Evolutionary conservation across 1,140 invertebrate species (phyloP).

Genomic region (Dreissena rostriformis): DNA sequence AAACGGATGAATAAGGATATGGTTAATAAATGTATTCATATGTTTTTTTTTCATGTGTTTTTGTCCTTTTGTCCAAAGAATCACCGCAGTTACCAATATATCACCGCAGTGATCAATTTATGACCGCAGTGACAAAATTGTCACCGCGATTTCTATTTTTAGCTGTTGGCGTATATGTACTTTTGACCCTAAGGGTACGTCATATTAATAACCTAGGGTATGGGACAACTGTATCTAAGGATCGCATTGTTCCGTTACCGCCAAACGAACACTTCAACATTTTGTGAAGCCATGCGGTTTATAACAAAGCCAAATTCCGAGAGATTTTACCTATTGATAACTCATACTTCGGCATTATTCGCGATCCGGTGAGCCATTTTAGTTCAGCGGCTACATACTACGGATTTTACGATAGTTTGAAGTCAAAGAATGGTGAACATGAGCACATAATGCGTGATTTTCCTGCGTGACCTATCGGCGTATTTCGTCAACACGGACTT

Average conservation of each 20-base stretch:
- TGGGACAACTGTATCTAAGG: constrained; percentile 26
- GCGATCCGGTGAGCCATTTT: constrained; percentile 73
- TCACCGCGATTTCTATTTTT: no score
- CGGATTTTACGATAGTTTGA: constrained; percentile 47
- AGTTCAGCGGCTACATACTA: constrained; percentile 70
- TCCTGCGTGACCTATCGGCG: constrained; percentile 37
- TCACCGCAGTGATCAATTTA: no score
- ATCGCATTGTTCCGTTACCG: constrained; percentile 55
- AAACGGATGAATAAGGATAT: no score
- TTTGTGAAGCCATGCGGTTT: constrained; percentile 67
- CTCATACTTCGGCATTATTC: constrained; percentile 67
- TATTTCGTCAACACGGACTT: constrained; percentile 44
- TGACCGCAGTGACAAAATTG: no score
- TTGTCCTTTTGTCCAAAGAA: no score
- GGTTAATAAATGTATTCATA: no score
- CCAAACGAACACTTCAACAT: constrained; percentile 58
- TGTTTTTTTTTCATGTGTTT: no score
- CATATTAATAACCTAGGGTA: constrained; percentile 59
- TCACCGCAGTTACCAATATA: no score
- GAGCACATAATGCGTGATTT: constrained; percentile 17
- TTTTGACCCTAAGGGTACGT: no score
- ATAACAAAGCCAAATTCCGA: constrained; percentile 58
- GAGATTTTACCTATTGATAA: constrained; percentile 67
- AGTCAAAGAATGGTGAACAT: background rate
- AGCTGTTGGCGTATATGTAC: no score